Evolutionary conservation across 2,113 vertebrate genomes (phyloP).

Genomic region (Gorsachius goisagi): DNA sequence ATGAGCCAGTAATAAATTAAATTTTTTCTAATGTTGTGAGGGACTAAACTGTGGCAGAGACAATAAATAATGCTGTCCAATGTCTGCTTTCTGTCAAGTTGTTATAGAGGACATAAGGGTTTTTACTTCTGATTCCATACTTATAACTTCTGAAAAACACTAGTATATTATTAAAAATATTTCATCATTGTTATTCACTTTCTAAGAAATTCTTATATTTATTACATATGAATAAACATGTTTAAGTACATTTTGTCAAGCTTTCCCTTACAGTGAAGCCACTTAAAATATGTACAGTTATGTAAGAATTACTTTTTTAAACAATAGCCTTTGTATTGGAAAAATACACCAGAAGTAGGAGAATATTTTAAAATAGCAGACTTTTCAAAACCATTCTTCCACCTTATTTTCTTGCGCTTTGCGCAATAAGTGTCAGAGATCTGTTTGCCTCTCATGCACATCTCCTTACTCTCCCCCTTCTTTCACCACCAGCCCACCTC

Average conservation of each 20-base stretch:
- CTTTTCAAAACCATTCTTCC: background rate
- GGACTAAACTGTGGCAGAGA: background rate
- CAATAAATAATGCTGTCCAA: background rate
- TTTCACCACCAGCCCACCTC: background rate
- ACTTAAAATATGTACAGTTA: background rate
- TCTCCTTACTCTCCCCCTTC: background rate
- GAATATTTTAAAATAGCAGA: background rate
- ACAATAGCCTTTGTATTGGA: background rate
- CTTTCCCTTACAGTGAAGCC: no score
- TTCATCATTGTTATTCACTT: background rate
- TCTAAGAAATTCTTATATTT: background rate
- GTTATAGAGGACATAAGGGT: background rate
- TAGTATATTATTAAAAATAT: background rate
- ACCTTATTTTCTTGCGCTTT: background rate
- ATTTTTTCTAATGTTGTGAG: background rate
- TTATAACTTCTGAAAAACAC: background rate
- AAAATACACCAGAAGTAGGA: background rate
- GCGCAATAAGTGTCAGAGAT: background rate
- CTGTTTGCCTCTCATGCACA: background rate
- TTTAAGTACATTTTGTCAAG: background rate
- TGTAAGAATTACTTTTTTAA: background rate
- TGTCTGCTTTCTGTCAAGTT: background rate
- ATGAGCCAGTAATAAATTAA: background rate
- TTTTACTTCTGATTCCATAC: background rate
- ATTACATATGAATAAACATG: background rate